These are phyloP conservation scores for Ageneiosus marmoratus DNA, from an alignment of 2,113 vertebrate genomes.

Conservation along the genomic window DNA sequence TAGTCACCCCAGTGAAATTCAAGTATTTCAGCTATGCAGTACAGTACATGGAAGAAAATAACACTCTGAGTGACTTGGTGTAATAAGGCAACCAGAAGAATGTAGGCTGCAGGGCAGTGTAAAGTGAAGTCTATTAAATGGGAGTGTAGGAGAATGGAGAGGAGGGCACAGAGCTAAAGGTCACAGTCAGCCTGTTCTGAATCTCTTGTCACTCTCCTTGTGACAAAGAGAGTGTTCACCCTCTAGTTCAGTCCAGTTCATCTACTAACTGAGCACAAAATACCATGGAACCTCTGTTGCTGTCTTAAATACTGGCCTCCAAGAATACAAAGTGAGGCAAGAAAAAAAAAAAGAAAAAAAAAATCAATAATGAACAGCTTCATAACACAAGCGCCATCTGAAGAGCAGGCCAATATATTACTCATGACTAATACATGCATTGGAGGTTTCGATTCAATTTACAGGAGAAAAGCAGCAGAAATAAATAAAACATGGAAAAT, in stretches of 20 bases:
- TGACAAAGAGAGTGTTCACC: conserved; percentile 20
- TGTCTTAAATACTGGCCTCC: conserved; percentile 35
- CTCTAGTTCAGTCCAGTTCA: conserved; percentile 13
- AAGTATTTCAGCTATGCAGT: conserved; percentile 42
- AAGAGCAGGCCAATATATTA: conserved; percentile 76
- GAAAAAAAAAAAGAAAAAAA: conserved; percentile 56
- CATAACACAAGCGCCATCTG: conserved; percentile 76
- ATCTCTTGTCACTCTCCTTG: conserved; percentile 46
- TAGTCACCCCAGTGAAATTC: conserved; percentile 33
- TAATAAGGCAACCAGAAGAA: conserved; percentile 45
- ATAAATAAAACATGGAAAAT: conserved; percentile 79
- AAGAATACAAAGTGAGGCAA: conserved; percentile 40
- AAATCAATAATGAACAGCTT: conserved; percentile 77
- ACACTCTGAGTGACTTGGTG: conserved; percentile 43
- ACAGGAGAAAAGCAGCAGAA: conserved; percentile 68
- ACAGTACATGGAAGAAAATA: conserved; percentile 37
- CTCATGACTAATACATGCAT: conserved; percentile 75
- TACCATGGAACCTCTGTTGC: conserved; percentile 22
- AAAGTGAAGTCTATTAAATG: conserved; percentile 51
- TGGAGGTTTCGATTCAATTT: conserved; percentile 76
- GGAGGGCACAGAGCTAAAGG: conserved; percentile 47
- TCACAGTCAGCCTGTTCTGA: conserved; percentile 49
- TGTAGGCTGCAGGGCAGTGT: conserved; percentile 43
- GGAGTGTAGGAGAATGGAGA: conserved; percentile 21
- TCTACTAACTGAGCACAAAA: conserved; percentile 31